Percentiles rank a stretch among this genome's conserved stretches.
These are phyloP conservation scores for Sciurus carolinensis DNA, from an alignment of 2,797 vertebrate species.

Conservation along the genomic window DNA sequence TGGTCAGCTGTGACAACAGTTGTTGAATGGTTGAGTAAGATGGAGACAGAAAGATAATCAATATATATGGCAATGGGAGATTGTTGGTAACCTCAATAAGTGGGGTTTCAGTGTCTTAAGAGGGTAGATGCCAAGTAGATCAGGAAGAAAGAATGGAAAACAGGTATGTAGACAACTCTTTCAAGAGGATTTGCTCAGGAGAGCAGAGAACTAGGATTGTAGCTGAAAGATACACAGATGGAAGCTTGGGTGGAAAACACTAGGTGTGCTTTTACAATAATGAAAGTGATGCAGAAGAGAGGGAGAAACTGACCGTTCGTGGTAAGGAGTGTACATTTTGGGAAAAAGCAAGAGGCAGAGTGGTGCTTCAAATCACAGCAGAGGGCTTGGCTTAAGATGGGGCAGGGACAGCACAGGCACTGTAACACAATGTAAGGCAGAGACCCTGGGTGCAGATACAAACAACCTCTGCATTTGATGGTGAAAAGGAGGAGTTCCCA, in stretches of 20 bases:
- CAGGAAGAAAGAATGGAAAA: background rate
- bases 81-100: background rate
- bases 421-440: background rate
- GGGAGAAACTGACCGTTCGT: background rate
- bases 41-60: background rate
- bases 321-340: background rate
- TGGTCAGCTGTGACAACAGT: background rate
- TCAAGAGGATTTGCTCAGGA: background rate
- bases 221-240: background rate
- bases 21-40: background rate
- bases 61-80: background rate
- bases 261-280: background rate
- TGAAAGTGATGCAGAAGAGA: background rate
- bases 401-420: background rate
- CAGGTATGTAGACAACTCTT: background rate
- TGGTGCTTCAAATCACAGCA: background rate
- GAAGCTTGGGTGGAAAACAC: background rate
- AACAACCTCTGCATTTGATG: background rate
- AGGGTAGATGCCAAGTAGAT: background rate
- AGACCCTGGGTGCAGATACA: background rate
- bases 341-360: background rate
- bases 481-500: background rate
- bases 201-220: background rate
- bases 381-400: background rate
- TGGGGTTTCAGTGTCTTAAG: background rate